These are phyloP conservation scores for Characodon lateralis DNA, from an alignment of 2,797 vertebrate species.

Conservation along the genomic window DNA sequence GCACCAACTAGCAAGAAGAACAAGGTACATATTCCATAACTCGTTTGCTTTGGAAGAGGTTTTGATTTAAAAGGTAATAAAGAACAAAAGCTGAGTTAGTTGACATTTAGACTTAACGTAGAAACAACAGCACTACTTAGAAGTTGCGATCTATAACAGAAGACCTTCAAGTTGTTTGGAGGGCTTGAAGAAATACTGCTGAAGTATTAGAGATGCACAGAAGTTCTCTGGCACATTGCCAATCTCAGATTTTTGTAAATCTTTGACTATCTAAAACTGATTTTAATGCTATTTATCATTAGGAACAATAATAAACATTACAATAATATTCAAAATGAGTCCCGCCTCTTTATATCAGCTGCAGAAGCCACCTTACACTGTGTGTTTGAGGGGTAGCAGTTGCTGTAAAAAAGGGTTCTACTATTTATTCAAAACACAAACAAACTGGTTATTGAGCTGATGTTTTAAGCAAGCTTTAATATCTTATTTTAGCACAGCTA, in stretches of 20 bases:
- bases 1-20: conserved; percentile 98
- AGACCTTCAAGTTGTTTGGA: background rate
- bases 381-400: too few species aligned
- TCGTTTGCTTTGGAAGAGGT: background rate
- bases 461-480: too few species aligned
- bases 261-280: background rate
- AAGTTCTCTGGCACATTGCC: background rate
- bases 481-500: too few species aligned
- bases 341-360: too few species aligned
- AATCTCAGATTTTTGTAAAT: background rate
- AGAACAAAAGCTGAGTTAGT: background rate
- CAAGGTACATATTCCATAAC: conserved; percentile 82
- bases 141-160: background rate
- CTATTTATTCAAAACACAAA: too few species aligned
- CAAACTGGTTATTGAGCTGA: too few species aligned
- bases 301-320: background rate
- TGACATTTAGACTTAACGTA: background rate
- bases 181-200: background rate
- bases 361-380: too few species aligned
- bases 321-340: too few species aligned
- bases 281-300: background rate
- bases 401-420: too few species aligned
- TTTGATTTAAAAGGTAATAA: background rate
- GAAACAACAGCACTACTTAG: background rate
- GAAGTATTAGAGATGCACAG: background rate